Evolutionary conservation across 2,797 vertebrate genomes (phyloP).

Genomic region (Myiotriccus ornatus): DNA sequence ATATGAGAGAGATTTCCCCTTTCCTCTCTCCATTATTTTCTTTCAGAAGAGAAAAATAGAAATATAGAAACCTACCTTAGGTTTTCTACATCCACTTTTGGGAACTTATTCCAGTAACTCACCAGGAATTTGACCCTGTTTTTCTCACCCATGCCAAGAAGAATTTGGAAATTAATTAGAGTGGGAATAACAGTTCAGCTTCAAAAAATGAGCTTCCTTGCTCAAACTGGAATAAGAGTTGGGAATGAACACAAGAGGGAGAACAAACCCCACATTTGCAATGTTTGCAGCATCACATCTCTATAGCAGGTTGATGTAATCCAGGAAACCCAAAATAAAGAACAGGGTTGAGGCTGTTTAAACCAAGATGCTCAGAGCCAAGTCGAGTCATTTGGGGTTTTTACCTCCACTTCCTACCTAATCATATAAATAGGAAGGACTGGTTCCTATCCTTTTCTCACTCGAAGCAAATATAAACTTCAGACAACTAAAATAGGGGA

Average conservation of each 20-base stretch:
- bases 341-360: background rate
- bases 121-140: background rate
- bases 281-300: background rate
- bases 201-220: background rate
- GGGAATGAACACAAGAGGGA: slow-evolving; percentile 60
- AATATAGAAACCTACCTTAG: background rate
- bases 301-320: background rate
- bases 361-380: background rate
- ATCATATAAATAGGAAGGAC: background rate
- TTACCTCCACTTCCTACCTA: background rate
- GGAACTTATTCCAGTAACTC: background rate
- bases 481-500: background rate
- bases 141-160: background rate
- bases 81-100: background rate
- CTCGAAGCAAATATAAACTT: background rate
- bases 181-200: background rate
- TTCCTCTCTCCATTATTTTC: background rate
- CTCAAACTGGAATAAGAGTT: background rate
- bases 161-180: background rate
- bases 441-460: background rate
- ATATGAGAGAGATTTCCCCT: background rate
- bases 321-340: background rate
- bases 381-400: background rate
- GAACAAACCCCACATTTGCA: slow-evolving; percentile 46
- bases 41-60: background rate